These are phyloP conservation scores for Salminus brasiliensis DNA, from an alignment of 2,113 vertebrate genomes.

Conservation along the genomic window DNA sequence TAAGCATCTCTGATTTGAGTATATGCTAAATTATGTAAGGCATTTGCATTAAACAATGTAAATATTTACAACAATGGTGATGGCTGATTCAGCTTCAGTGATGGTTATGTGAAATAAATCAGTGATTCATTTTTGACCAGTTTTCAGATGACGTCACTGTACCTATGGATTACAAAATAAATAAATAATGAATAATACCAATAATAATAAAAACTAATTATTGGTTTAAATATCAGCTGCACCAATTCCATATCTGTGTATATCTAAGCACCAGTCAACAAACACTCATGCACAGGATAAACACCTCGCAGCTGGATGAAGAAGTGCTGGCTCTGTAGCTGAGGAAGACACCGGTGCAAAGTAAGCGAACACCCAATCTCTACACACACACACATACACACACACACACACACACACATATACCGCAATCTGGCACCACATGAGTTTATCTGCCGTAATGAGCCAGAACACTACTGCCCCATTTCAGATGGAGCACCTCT, in stretches of 20 bases:
- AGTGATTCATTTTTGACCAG: too few species aligned
- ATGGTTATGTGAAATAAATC: too few species aligned
- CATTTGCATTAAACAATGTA: too few species aligned
- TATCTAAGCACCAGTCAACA: not conserved
- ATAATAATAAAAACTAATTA: not conserved
- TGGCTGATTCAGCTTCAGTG: too few species aligned
- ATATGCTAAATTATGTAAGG: too few species aligned
- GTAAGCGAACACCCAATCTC: conserved; percentile 18
- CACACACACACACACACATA: too few species aligned
- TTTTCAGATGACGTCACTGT: too few species aligned
- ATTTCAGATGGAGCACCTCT: conserved; percentile 17
- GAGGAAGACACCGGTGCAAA: not conserved
- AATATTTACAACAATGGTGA: too few species aligned
- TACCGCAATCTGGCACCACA: not conserved
- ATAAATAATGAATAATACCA: too few species aligned
- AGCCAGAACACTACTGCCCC: conserved; percentile 7
- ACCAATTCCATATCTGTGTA: not conserved
- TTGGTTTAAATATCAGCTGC: not conserved
- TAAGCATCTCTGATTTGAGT: too few species aligned
- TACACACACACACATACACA: too few species aligned
- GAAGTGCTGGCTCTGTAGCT: not conserved
- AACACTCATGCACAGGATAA: not conserved
- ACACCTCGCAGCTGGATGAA: not conserved
- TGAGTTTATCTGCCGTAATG: conserved; percentile 22
- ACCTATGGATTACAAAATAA: not conserved